Conservation (phyloP, 2,888 invertebrate species). For the Folsomia candida region DNA sequence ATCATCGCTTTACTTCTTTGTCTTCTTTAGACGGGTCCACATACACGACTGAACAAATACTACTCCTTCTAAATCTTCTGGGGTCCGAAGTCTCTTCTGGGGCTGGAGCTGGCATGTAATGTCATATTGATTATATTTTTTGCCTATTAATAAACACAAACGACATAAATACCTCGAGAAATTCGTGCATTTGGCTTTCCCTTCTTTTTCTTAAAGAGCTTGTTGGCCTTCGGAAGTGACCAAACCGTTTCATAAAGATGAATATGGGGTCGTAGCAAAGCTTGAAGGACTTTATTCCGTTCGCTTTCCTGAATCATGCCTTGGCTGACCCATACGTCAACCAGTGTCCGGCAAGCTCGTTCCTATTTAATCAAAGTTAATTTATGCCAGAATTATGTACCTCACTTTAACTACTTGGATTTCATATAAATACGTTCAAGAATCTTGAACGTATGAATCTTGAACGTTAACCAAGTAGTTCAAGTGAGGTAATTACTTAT, state of each 20-base stretch:
- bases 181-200: neutral
- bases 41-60: neutral
- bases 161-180: neutral
- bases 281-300: conserved; percentile 17
- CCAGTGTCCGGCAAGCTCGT: conserved; percentile 52
- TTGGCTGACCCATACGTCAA: conserved; percentile 54
- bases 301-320: conserved; percentile 13
- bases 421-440: too few species aligned
- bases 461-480: too few species aligned
- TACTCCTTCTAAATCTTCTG: neutral
- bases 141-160: too few species aligned
- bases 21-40: neutral
- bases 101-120: too few species aligned
- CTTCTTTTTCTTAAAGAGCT: neutral
- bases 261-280: conserved; percentile 31
- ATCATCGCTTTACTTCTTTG: neutral
- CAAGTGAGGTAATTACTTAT: too few species aligned
- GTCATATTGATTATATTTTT: too few species aligned
- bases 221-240: neutral
- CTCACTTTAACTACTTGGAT: too few species aligned
- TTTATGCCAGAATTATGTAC: too few species aligned
- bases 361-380: too few species aligned
- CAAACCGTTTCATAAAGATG: conserved; percentile 28
- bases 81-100: neutral
- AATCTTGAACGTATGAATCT: too few species aligned